Percentiles rank a stretch among this genome's conserved stretches.
These are phyloP conservation scores for Centropyge bicolor DNA, from an alignment of 2,797 vertebrate species.

Conservation along the genomic window DNA sequence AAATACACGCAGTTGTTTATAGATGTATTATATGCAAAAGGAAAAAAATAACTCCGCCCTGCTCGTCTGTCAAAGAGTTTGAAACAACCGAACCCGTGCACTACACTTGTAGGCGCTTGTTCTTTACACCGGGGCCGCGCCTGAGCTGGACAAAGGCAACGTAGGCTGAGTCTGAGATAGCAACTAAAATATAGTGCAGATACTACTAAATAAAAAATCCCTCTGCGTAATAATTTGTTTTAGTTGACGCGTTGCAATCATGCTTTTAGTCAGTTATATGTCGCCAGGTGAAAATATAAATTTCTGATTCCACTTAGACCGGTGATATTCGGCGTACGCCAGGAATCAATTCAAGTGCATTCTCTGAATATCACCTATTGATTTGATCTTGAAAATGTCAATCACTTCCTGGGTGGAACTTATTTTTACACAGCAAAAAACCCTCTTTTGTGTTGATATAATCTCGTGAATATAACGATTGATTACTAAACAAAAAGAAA, in stretches of 20 bases:
- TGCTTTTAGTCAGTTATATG: not conserved
- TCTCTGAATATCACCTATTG: not conserved
- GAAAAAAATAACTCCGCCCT: not conserved
- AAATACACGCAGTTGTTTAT: not conserved
- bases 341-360: not conserved
- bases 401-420: conserved; percentile 50
- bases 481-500: not conserved
- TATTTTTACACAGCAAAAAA: conserved; percentile 4
- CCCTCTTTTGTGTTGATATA: not conserved
- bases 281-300: accelerated
- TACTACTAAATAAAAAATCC: not conserved
- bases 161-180: not conserved
- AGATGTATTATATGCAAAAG: not conserved
- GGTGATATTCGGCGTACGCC: conserved; percentile 9
- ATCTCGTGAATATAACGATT: not conserved
- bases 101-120: not conserved
- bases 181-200: not conserved
- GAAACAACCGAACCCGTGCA: not conserved
- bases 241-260: accelerated
- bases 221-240: accelerated
- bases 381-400: conserved; percentile 61
- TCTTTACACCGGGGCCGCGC: not conserved
- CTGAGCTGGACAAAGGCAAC: not conserved
- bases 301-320: not conserved
- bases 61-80: not conserved